Conservation (phyloP, 2,797 vertebrate genomes). For the Tinamus major region DNA sequence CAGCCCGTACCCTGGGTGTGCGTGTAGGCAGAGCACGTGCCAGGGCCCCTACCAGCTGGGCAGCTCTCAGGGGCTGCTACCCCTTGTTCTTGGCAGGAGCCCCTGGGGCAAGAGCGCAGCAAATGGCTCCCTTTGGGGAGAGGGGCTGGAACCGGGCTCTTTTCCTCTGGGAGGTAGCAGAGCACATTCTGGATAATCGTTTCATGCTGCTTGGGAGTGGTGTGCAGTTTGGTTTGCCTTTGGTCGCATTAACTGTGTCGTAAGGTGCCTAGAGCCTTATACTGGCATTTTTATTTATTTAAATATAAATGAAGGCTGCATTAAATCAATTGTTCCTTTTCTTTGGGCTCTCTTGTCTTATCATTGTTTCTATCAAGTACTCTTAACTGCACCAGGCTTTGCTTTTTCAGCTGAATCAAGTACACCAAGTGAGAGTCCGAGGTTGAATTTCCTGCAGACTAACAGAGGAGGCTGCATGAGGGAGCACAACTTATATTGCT, state of each 20-base stretch:
- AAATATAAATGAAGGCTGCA: slow-evolving; percentile 57
- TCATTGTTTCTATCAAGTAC: slow-evolving; percentile 11
- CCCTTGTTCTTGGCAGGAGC: neutral
- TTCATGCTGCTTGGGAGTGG: slow-evolving; percentile 57
- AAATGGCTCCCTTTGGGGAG: neutral
- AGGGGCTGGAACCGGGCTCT: neutral
- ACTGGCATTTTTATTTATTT: slow-evolving; percentile 67
- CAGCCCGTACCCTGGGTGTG: accelerated
- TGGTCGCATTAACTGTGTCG: slow-evolving; percentile 53
- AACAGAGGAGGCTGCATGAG: slow-evolving; percentile 4
- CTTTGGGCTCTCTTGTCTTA: slow-evolving; percentile 40
- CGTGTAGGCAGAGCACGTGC: neutral
- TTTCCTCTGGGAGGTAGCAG: slow-evolving; percentile 36
- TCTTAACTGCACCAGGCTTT: slow-evolving; percentile 4
- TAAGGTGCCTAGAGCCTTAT: slow-evolving; percentile 62
- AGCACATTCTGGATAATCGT: slow-evolving; percentile 53
- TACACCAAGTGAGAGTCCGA: neutral
- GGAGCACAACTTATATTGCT: neutral
- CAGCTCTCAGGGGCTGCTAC: neutral
- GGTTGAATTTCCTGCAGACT: neutral
- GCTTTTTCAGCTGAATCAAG: slow-evolving; percentile 31
- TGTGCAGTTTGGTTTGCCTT: slow-evolving; percentile 35
- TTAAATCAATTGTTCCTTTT: slow-evolving; percentile 60
- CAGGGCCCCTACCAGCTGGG: neutral
- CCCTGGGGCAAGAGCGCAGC: neutral